Conservation (phyloP, 2,113 vertebrate genomes). For the Prochilodus magdalenae region DNA sequence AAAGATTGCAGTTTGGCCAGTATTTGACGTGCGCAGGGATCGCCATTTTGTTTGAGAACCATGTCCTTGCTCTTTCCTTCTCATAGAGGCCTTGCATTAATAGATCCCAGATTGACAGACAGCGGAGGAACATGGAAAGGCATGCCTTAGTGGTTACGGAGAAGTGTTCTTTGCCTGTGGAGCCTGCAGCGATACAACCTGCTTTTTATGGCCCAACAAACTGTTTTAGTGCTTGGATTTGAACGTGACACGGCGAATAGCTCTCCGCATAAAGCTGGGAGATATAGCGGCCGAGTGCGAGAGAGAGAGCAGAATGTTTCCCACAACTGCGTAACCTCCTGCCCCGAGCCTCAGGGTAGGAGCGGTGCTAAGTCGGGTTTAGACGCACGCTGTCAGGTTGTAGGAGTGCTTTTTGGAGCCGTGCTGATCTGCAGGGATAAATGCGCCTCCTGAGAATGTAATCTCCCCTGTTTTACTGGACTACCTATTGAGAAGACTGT, state of each 20-base stretch:
- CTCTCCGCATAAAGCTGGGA: not conserved
- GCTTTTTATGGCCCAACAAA: slow-evolving; percentile 32
- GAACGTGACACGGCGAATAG: slow-evolving; percentile 27
- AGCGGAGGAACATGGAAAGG: not conserved
- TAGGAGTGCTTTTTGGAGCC: slow-evolving; percentile 13
- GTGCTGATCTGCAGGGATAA: slow-evolving; percentile 43
- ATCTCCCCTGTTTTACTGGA: slow-evolving; percentile 52
- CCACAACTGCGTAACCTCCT: slow-evolving; percentile 24
- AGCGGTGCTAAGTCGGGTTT: slow-evolving; percentile 16
- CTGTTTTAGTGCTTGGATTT: slow-evolving; percentile 19
- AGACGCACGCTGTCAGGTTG: slow-evolving; percentile 14
- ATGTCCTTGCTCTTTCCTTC: slow-evolving; percentile 35
- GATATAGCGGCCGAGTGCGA: not conserved
- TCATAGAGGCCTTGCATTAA: slow-evolving; percentile 19
- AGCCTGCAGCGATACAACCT: slow-evolving; percentile 29
- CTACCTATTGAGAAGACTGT: slow-evolving; percentile 46
- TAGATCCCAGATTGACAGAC: slow-evolving; percentile 45
- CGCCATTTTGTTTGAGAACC: not conserved
- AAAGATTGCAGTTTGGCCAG: not conserved
- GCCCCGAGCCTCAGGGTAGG: slow-evolving; percentile 1
- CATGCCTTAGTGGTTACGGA: slow-evolving; percentile 35
- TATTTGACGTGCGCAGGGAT: not conserved
- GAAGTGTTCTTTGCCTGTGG: slow-evolving; percentile 32
- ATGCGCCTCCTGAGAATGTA: slow-evolving; percentile 49
- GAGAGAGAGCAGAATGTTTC: slow-evolving; percentile 33